These are phyloP conservation scores for Dromococcyx pavoninus DNA, from an alignment of 2,797 vertebrate genomes.

Conservation along the genomic window DNA sequence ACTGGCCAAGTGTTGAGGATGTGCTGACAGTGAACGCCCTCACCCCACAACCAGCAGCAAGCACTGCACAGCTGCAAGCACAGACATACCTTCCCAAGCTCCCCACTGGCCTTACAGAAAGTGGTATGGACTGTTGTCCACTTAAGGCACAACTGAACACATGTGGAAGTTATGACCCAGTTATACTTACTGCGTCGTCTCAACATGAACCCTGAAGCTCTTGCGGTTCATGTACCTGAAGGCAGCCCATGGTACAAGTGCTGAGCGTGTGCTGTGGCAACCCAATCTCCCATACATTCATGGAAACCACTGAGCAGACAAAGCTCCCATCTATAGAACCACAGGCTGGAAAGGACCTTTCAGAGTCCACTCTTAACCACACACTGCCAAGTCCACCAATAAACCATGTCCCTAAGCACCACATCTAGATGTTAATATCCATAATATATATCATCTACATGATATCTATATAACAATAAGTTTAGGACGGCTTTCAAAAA, in stretches of 20 bases:
- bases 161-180: rapidly evolving
- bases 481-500: neutral
- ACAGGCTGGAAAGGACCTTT: neutral
- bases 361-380: neutral
- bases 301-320: neutral
- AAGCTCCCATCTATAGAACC: neutral
- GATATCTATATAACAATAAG: neutral
- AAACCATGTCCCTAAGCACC: neutral
- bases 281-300: rapidly evolving
- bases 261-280: neutral
- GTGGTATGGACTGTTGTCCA: rapidly evolving
- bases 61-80: neutral
- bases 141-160: neutral
- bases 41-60: neutral
- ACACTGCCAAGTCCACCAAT: neutral
- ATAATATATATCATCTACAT: no score
- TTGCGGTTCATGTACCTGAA: neutral
- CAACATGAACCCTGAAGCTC: neutral
- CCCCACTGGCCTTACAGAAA: neutral
- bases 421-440: neutral
- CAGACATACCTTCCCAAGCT: neutral
- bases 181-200: neutral
- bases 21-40: neutral
- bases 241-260: rapidly evolving
- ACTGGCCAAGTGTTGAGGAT: rapidly evolving